Evolutionary conservation across 2,888 invertebrate species (phyloP).

Genomic region (Dryococelus australis): DNA sequence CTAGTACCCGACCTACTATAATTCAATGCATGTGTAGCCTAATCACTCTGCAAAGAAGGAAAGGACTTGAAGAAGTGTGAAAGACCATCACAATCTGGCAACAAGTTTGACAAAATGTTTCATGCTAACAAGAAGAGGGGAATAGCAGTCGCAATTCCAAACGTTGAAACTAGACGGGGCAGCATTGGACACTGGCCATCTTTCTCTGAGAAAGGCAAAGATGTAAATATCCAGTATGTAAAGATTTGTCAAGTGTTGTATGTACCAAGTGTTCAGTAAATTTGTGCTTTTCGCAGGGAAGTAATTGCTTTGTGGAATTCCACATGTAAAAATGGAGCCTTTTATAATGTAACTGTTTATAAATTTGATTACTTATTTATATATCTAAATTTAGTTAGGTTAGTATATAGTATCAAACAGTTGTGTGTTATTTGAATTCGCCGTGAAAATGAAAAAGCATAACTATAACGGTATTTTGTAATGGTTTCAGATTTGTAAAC

Average conservation of each 20-base stretch:
- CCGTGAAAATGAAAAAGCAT: no score
- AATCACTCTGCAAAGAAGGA: background rate
- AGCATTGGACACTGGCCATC: conserved; percentile 1
- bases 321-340: background rate
- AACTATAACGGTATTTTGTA: no score
- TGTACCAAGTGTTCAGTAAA: background rate
- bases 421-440: no score
- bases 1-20: background rate
- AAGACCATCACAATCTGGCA: background rate
- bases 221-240: background rate
- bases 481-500: no score
- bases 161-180: background rate
- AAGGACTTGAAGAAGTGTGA: background rate
- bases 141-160: background rate
- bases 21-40: background rate
- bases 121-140: background rate
- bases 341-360: background rate
- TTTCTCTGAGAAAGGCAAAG: background rate
- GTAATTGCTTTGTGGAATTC: background rate
- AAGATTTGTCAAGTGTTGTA: background rate
- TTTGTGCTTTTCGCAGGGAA: background rate
- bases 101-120: background rate
- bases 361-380: no score
- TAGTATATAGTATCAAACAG: no score
- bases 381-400: no score